Conservation (phyloP, 30 jellyfish, hydroid and myxozoan species). For the Clytia hemisphaerica region DNA sequence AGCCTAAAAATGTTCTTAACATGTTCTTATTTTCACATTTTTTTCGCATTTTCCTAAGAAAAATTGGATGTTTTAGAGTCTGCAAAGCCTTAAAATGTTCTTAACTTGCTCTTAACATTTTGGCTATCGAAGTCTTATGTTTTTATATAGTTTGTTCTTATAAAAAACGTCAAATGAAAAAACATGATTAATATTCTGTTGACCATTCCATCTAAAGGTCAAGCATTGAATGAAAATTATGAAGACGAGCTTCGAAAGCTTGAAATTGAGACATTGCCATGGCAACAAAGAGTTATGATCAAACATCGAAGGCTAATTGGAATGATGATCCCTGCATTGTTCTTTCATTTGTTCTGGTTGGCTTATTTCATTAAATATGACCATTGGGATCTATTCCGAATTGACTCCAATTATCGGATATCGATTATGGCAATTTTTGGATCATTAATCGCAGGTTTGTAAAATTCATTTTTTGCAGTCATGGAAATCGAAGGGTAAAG, state of each 20-base stretch:
- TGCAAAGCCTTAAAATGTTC: no score
- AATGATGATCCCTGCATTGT: slow-evolving; percentile 1
- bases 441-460: slow-evolving; percentile 6
- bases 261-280: not conserved
- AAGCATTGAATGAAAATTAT: not conserved
- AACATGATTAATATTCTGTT: no score
- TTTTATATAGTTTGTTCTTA: no score
- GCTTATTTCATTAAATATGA: slow-evolving; percentile 1
- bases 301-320: slow-evolving; percentile 2
- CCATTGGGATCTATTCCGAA: not conserved
- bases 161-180: no score
- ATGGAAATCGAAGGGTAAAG: no score
- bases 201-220: slow-evolving; percentile 8
- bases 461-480: no score
- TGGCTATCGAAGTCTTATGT: no score
- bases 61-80: no score
- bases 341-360: slow-evolving; percentile 9
- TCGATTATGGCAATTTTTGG: slow-evolving; percentile 8
- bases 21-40: no score
- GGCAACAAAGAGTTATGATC: not conserved
- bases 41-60: no score
- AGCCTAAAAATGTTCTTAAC: no score
- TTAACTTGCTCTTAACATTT: no score
- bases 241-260: not conserved
- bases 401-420: not conserved